A percentile compares a stretch with the other conserved stretches of the same genome.
phyloP scores from a whole-genome alignment of 92 coral and sea anemone genomes.

The Palythoa caribaeorum region DNA sequence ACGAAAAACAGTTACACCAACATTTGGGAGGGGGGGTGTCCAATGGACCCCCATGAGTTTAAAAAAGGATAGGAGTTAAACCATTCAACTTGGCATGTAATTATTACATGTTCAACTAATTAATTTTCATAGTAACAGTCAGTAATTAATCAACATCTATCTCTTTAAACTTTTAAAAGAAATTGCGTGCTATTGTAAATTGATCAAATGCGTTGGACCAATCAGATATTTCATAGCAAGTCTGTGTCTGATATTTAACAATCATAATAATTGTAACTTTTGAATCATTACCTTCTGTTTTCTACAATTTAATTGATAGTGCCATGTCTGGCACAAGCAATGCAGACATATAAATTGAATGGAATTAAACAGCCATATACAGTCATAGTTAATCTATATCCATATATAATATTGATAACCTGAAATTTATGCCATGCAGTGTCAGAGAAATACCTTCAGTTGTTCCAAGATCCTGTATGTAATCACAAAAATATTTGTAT shows the following conservation, averaged over 20 bases:
- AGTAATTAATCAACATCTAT: slow-evolving; percentile 28
- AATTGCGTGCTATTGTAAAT: slow-evolving; percentile 24
- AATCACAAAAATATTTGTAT: slow-evolving; percentile 1
- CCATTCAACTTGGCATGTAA: slow-evolving; percentile 26
- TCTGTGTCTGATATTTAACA: slow-evolving; percentile 36
- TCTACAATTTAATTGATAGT: slow-evolving; percentile 35
- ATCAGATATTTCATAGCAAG: slow-evolving; percentile 34
- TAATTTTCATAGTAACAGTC: slow-evolving; percentile 26
- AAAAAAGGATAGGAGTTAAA: slow-evolving; percentile 29
- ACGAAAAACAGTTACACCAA: slow-evolving; percentile 28
- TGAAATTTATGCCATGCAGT: slow-evolving; percentile 10
- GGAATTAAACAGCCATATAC: slow-evolving; percentile 22
- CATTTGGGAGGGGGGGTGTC: slow-evolving; percentile 33
- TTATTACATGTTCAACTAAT: slow-evolving; percentile 23
- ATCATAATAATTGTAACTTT: slow-evolving; percentile 27
- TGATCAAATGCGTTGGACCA: slow-evolving; percentile 32
- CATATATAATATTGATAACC: slow-evolving; percentile 20
- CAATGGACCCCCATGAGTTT: slow-evolving; percentile 27
- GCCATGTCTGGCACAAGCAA: slow-evolving; percentile 29
- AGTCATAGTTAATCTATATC: slow-evolving; percentile 19
- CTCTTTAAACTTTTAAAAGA: slow-evolving; percentile 29
- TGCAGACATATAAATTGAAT: slow-evolving; percentile 27
- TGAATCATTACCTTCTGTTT: slow-evolving; percentile 29
- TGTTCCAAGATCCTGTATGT: slow-evolving; percentile 15
- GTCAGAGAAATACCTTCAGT: slow-evolving; percentile 20